These are phyloP conservation scores for Anguilla anguilla DNA, from an alignment of 2,797 vertebrate species.

Conservation along the genomic window DNA sequence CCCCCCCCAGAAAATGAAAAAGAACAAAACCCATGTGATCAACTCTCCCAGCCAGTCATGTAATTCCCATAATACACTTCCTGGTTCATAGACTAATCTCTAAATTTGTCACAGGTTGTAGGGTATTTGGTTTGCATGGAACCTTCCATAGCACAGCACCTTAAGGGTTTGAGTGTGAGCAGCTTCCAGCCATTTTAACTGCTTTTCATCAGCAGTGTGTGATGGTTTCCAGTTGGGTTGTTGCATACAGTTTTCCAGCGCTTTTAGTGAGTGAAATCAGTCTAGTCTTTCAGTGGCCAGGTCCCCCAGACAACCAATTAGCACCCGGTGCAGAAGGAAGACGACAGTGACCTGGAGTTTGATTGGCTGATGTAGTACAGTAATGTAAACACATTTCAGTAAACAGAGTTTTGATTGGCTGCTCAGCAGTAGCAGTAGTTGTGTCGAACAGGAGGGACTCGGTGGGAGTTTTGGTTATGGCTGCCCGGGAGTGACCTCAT, in stretches of 20 bases:
- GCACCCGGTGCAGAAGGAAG: conserved; percentile 76
- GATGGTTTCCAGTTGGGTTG: conserved; percentile 47
- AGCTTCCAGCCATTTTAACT: conserved; percentile 75
- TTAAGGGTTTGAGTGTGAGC: conserved; percentile 69
- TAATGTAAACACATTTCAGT: conserved; percentile 79
- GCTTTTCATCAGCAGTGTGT: conserved; percentile 72
- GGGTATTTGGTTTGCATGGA: conserved; percentile 7
- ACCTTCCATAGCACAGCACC: not conserved
- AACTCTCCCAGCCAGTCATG: conserved; percentile 19
- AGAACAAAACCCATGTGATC: conserved; percentile 68
- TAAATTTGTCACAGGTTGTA: not conserved
- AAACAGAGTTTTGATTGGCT: conserved; percentile 73
- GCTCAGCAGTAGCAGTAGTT: conserved; percentile 68
- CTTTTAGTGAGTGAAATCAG: conserved; percentile 67
- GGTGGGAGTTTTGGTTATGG: conserved; percentile 76
- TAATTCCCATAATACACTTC: conserved; percentile 8
- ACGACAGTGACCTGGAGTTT: conserved; percentile 69
- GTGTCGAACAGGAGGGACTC: conserved; percentile 53
- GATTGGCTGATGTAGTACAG: conserved; percentile 70
- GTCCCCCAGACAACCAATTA: conserved; percentile 64
- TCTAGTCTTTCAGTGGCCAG: conserved; percentile 68
- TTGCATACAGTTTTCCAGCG: conserved; percentile 57
- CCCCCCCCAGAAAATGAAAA: conserved; percentile 11
- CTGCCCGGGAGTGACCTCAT: conserved; percentile 70
- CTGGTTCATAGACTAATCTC: conserved; percentile 8